Evolutionary conservation across 2,113 vertebrate genomes (phyloP), one percentile per base, ranked within the genome.

Genomic region (Gobiocypris rarus): DNA sequence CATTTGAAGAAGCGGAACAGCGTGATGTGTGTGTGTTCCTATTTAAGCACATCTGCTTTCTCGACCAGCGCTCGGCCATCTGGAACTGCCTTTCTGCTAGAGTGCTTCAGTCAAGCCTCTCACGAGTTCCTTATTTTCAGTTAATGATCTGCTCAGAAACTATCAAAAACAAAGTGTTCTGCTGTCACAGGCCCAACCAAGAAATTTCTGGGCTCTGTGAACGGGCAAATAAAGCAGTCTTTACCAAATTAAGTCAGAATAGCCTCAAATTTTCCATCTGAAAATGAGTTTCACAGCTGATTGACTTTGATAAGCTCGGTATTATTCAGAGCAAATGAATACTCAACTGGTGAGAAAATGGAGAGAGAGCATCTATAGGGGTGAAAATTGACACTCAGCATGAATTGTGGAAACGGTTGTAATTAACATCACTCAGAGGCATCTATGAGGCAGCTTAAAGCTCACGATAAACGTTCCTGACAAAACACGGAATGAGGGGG

Each of bases 1-100:
- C 59, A 83, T 87, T 85, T 85, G 75, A 87, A 87, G 79, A 73
- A 85, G 86, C 84, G 59, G 67, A 83, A 85, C 83, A 81, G 82
- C 24, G 52, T 86, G 83, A 63, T 54, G 61, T 74, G 83, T 81
- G 74, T 76, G 69, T 76, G 31, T 85, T 75, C 77, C 79, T 84
- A 81, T 84, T 85, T 84, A 78, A 81, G 80, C 87, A 88, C 87
- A 88, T 88, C 87, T 88, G 87, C 87, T 88, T 88, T 86, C 84
- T 88, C 78, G 76, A 86, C 81, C 84, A 88, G 52, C 70, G 82
- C 84, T 86, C 83, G 50, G 54, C 84, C 87, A 88, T 88, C 87
- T 86, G 87, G 87, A 88, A 85, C 76, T 81, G 70, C 28, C 56
- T 85, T 80, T 88, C 76, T 77, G 84, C 84, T 85, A 81, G 86